Conservation (phyloP, 2,797 vertebrate species). For the Podargus strigoides region DNA sequence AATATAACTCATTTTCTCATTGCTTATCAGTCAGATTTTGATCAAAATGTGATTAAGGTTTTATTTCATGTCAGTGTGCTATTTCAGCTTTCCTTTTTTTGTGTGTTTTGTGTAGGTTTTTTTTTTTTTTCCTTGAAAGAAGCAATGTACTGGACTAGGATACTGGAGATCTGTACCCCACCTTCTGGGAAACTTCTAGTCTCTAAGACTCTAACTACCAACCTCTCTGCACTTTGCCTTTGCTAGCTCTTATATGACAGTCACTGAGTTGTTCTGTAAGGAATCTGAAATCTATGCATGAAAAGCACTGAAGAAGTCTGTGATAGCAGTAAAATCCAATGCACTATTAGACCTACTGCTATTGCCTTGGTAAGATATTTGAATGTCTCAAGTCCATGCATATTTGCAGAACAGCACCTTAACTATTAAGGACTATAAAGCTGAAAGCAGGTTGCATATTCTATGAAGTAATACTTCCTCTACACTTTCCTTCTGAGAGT, state of each 20-base stretch:
- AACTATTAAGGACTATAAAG: background rate
- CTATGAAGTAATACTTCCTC: background rate
- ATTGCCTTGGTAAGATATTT: accelerated
- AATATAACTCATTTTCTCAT: background rate
- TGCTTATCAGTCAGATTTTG: background rate
- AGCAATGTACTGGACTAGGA: background rate
- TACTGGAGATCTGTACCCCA: background rate
- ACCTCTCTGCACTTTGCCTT: background rate
- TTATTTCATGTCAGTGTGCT: background rate
- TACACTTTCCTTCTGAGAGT: background rate
- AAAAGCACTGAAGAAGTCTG: background rate
- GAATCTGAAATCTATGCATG: background rate
- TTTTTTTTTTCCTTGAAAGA: background rate
- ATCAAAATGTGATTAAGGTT: background rate
- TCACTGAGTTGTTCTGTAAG: background rate
- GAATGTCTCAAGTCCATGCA: background rate
- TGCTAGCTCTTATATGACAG: background rate
- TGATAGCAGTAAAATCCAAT: background rate
- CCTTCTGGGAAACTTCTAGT: background rate
- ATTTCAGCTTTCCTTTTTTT: background rate
- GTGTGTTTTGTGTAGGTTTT: too few species aligned
- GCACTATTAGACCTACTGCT: background rate
- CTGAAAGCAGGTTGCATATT: background rate
- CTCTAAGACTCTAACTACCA: background rate
- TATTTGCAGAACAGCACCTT: background rate